Percentiles rank a stretch among this genome's conserved stretches.
These are phyloP conservation scores for Cuculus canorus DNA, from an alignment of 2,797 vertebrate genomes.

Conservation along the genomic window DNA sequence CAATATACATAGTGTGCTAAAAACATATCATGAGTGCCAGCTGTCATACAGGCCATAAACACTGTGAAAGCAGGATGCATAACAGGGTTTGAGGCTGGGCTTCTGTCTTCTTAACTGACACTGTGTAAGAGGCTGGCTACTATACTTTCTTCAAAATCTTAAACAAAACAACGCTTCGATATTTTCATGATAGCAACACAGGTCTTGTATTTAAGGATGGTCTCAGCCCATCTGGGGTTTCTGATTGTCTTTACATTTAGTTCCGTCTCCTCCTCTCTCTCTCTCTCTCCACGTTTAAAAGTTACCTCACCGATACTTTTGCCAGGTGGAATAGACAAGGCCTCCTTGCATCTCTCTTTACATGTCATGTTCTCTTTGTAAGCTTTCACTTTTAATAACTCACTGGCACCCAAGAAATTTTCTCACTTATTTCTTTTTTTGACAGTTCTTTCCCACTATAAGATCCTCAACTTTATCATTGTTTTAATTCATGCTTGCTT, in stretches of 20 bases:
- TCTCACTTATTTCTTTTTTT: neutral
- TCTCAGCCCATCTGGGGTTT: neutral
- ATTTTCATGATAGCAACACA: neutral
- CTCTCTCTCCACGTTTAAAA: neutral
- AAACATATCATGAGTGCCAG: neutral
- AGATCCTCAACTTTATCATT: neutral
- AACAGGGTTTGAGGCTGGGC: neutral
- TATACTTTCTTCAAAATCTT: neutral
- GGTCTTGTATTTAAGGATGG: neutral
- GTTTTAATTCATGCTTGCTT: neutral
- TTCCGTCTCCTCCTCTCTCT: neutral
- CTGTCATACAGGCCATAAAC: neutral
- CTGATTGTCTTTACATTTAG: neutral
- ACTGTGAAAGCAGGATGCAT: neutral
- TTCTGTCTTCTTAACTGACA: neutral
- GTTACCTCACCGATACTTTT: neutral
- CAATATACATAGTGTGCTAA: neutral
- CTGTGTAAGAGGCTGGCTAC: neutral
- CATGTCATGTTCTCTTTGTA: neutral
- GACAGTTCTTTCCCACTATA: neutral
- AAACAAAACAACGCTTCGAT: neutral
- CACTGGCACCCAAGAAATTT: neutral
- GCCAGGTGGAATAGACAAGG: neutral
- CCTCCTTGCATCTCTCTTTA: neutral
- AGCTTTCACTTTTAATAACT: neutral